phyloP scores from a whole-genome alignment of 2,888 invertebrate species.

The Noctuana brunneofusca region DNA sequence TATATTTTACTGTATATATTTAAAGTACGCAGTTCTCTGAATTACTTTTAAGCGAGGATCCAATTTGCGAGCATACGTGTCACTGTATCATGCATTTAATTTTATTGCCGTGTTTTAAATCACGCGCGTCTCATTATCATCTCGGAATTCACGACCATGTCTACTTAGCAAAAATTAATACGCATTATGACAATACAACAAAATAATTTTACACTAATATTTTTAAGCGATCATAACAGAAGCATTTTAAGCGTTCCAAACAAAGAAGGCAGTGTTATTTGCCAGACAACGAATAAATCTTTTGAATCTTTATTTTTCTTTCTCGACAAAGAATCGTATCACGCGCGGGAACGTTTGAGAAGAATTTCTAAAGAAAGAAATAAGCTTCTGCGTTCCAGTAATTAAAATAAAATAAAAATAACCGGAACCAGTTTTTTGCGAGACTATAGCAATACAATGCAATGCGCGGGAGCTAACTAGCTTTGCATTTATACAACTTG shows the following conservation, averaged over 20 bases:
- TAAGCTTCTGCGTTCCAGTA: slow-evolving; percentile 30
- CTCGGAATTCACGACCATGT: slow-evolving; percentile 10
- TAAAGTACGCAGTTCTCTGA: slow-evolving; percentile 9
- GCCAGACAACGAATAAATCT: slow-evolving; percentile 34
- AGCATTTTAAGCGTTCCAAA: slow-evolving; percentile 25
- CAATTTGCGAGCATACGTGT: background rate
- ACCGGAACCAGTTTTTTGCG: slow-evolving; percentile 13
- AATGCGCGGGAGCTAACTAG: slow-evolving; percentile 11
- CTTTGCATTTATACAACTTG: slow-evolving; percentile 27
- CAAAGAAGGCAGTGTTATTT: slow-evolving; percentile 24
- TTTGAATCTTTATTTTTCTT: slow-evolving; percentile 32
- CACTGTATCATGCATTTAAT: background rate
- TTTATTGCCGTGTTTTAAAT: background rate
- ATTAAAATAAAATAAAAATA: slow-evolving; percentile 35
- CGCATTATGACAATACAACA: slow-evolving; percentile 1
- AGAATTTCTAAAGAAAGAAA: slow-evolving; percentile 33
- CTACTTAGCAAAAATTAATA: slow-evolving; percentile 15
- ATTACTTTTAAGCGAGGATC: slow-evolving; percentile 19
- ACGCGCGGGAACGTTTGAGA: slow-evolving; percentile 35
- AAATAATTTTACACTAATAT: slow-evolving; percentile 13
- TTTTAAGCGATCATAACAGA: slow-evolving; percentile 17
- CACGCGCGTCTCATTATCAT: slow-evolving; percentile 20
- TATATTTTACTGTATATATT: slow-evolving; percentile 27
- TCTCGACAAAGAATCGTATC: slow-evolving; percentile 32
- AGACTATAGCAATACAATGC: slow-evolving; percentile 20